Evolutionary conservation across 2,797 vertebrate genomes (phyloP).

Genomic region (Pseudopleuronectes americanus): DNA sequence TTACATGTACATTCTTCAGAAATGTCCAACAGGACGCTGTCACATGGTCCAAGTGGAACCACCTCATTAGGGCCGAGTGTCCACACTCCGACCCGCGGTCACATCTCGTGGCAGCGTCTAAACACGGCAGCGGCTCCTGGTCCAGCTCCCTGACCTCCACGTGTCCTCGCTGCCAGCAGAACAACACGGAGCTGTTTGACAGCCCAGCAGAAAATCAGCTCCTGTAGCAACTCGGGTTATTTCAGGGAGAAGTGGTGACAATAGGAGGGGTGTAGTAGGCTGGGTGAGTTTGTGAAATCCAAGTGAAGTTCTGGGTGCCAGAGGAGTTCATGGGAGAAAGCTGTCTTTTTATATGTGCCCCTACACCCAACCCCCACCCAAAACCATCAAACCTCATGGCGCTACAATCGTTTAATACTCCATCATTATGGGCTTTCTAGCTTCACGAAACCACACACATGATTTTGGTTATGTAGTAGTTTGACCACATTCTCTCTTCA

Average conservation of each 20-base stretch:
- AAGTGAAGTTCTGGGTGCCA: conserved; percentile 66
- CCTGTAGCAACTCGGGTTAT: conserved; percentile 61
- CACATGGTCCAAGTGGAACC: conserved; percentile 32
- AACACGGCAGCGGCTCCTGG: conserved; percentile 61
- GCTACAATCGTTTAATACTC: conserved; percentile 79
- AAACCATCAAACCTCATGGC: conserved; percentile 75
- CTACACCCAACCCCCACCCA: conserved; percentile 18
- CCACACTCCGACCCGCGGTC: conserved; percentile 50
- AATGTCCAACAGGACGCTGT: conserved; percentile 36
- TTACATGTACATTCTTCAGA: conserved; percentile 25
- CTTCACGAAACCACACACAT: conserved; percentile 80
- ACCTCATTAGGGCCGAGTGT: conserved; percentile 48
- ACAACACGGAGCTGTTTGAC: conserved; percentile 63
- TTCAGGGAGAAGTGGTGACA: conserved; percentile 66
- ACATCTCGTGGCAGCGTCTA: conserved; percentile 54
- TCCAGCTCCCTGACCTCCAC: conserved; percentile 53
- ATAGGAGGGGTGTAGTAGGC: conserved; percentile 55
- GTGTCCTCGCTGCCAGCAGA: conserved; percentile 54
- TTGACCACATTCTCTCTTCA: conserved; percentile 55
- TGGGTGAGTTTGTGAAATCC: conserved; percentile 69
- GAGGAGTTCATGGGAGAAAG: conserved; percentile 76
- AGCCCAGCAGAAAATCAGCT: conserved; percentile 60
- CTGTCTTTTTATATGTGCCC: conserved; percentile 57
- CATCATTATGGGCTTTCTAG: conserved; percentile 77
- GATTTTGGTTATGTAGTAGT: conserved; percentile 77